phyloP scores from a whole-genome alignment of 2,888 invertebrate genomes.

The Pseudoips prasinana region DNA sequence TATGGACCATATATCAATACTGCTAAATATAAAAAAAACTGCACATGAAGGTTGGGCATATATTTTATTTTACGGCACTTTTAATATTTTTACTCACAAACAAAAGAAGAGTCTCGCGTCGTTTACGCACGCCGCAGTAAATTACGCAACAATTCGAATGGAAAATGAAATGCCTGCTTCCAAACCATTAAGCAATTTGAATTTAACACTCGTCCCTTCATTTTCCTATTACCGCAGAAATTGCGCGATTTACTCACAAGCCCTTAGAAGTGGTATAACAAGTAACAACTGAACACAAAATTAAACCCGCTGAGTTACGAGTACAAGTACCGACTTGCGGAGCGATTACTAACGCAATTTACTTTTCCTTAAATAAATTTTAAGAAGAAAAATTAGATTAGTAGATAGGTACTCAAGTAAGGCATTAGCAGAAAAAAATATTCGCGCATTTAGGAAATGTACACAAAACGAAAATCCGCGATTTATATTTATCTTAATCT shows the following conservation, averaged over 20 bases:
- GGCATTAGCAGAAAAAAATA: background rate
- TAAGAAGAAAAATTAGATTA: background rate
- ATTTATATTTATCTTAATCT: constrained; percentile 20
- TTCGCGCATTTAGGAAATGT: constrained; percentile 1
- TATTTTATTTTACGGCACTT: no score
- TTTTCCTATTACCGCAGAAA: constrained; percentile 75
- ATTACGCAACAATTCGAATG: constrained; percentile 76
- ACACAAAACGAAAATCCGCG: constrained; percentile 13
- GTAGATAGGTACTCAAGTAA: no score
- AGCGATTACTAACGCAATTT: constrained; percentile 16
- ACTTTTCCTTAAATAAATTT: constrained; percentile 1
- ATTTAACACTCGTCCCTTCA: constrained; percentile 80
- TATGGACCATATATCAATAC: no score
- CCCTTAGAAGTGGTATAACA: constrained; percentile 31
- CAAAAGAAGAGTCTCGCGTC: constrained; percentile 59
- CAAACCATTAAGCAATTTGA: constrained; percentile 78
- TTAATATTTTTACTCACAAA: constrained; percentile 53
- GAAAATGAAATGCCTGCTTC: constrained; percentile 80
- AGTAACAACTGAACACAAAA: constrained; percentile 30
- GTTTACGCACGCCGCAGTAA: constrained; percentile 69
- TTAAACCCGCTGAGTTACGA: constrained; percentile 22
- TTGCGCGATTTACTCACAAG: constrained; percentile 54
- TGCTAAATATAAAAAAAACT: no score
- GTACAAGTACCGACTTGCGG: constrained; percentile 22
- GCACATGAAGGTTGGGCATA: no score